Evolutionary conservation across 2,888 invertebrate genomes (phyloP), one percentile per base, ranked within the genome.

Genomic region (Caenorhabditis angaria): DNA sequence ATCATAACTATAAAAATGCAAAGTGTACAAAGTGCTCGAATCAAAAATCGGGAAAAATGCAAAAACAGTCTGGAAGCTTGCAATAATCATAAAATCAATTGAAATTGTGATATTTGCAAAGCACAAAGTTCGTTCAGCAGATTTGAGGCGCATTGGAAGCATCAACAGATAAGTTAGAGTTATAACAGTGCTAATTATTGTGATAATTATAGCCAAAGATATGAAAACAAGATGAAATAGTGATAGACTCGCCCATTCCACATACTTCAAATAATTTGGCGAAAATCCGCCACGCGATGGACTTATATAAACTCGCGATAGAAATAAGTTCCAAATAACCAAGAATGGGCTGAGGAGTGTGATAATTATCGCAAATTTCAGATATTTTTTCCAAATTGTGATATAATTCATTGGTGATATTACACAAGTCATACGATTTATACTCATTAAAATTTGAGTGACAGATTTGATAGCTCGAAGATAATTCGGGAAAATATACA

Each of bases 401-500:
- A 12, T 25, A 41, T 64, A 56, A 5, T 5, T 5, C 1, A 48
- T 25, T 18, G 69, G 69, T 14, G 27, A 32, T 24, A 69, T 5
- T 0, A 69, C 61, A 18, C 69, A 69, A 5, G 55, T 51, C 69
- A 69, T 69, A 24, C 69, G 48, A 53, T 69, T 69, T 35, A 61
- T 28, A 1, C 64, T 64, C 57, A 69, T 27, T 3, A 65, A 56
- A 12, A 61, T 61, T 64, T 69, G 69, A 57, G 64, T 51, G 6
- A 69, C 32, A 1, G 61, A 64, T 53, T 69, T 64, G 0, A 56
- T 29, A 25, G 62, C 54, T 50, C 18, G 10, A 12, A 41, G 10
- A 14, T 65, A 59, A 10, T 58, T 51, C 24, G 51, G 1, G 0
- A 8, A 10, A 22, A 28, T 57, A 27, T 61, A 66, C 20, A 51